Evolutionary conservation across 2,113 vertebrate genomes (phyloP).

Genomic region (Tragelaphus buxtoni): DNA sequence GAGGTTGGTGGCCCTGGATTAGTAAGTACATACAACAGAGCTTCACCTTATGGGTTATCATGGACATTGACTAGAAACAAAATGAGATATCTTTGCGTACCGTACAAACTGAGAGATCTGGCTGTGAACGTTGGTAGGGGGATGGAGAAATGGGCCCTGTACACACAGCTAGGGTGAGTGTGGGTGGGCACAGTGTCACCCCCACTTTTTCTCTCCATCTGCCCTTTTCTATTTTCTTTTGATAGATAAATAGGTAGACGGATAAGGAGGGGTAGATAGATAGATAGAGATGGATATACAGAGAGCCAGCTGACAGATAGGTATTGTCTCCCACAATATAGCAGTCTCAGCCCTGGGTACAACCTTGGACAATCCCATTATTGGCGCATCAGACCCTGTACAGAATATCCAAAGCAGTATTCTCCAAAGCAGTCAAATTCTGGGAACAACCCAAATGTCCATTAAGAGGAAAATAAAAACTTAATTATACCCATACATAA

Average conservation of each 20-base stretch:
- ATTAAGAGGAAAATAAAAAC: background rate
- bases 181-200: background rate
- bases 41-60: background rate
- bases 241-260: background rate
- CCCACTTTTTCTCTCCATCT: background rate
- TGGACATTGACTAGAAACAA: background rate
- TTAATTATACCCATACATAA: background rate
- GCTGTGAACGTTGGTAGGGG: too few relatives aligned
- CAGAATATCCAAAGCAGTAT: background rate
- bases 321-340: fast-evolving
- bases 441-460: background rate
- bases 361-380: background rate
- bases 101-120: background rate
- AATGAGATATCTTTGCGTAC: background rate
- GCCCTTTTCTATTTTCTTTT: background rate
- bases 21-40: background rate
- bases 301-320: background rate
- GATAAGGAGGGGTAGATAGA: too few relatives aligned
- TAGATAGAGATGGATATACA: background rate
- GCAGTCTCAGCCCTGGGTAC: background rate
- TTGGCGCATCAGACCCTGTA: background rate
- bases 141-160: fast-evolving
- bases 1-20: background rate
- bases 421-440: background rate
- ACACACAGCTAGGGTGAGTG: fast-evolving